These are phyloP conservation scores for Lepus timidus DNA, from an alignment of 2,113 vertebrate genomes.

Conservation along the genomic window DNA sequence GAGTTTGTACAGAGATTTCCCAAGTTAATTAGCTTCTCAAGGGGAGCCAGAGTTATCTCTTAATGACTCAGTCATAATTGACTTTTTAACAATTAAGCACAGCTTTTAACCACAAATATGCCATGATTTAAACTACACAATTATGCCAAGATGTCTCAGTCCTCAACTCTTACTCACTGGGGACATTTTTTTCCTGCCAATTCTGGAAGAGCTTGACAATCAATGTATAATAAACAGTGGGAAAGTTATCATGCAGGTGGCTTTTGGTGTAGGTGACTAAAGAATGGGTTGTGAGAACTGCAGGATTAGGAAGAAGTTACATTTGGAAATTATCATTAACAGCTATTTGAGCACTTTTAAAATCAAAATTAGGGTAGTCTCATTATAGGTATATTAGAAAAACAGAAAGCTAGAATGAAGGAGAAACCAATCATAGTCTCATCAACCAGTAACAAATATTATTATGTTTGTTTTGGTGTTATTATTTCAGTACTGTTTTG, in stretches of 20 bases:
- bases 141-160: background rate
- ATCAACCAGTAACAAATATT: too few relatives aligned
- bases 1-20: background rate
- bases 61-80: conserved; percentile 33
- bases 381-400: background rate
- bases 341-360: background rate
- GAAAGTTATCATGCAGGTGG: background rate
- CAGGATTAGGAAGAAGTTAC: background rate
- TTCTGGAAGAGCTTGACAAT: background rate
- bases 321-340: background rate
- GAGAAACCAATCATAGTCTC: background rate
- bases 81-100: conserved; percentile 50
- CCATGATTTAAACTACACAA: background rate
- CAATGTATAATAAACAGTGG: background rate
- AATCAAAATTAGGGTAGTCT: background rate
- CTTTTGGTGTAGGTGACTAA: background rate
- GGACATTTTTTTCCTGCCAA: background rate
- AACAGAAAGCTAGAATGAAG: background rate
- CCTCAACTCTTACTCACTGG: background rate
- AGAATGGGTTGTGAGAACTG: background rate
- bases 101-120: background rate
- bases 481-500: background rate
- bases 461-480: background rate
- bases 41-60: conserved; percentile 19
- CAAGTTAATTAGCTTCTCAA: background rate